These are phyloP conservation scores for Bucorvus abyssinicus DNA, from an alignment of 2,797 vertebrate genomes.

Conservation along the genomic window DNA sequence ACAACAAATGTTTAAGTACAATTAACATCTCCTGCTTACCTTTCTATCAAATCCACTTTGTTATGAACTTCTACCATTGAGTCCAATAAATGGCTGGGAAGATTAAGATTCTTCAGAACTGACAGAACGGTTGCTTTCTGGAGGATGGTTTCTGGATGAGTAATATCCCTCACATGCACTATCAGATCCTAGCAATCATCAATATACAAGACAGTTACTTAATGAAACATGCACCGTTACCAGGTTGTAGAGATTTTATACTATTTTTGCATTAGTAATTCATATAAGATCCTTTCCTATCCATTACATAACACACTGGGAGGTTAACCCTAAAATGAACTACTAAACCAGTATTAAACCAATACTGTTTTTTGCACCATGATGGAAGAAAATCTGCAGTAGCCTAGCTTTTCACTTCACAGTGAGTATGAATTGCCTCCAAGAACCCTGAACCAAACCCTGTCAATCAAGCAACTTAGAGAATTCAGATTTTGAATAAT, in stretches of 20 bases:
- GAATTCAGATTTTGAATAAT: background rate
- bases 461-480: background rate
- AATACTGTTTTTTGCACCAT: background rate
- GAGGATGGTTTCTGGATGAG: conserved; percentile 87
- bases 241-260: background rate
- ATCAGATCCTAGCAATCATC: conserved; percentile 83
- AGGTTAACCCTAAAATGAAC: background rate
- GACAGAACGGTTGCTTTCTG: conserved; percentile 88
- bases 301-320: background rate
- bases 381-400: background rate
- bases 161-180: conserved; percentile 90
- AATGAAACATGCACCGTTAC: background rate
- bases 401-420: background rate
- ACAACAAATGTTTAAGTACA: background rate
- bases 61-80: conserved; percentile 92
- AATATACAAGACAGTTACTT: background rate
- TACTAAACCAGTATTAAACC: background rate
- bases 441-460: background rate
- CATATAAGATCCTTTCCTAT: background rate
- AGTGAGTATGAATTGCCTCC: background rate
- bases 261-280: background rate
- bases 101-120: conserved; percentile 81
- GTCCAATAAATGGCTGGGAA: conserved; percentile 82
- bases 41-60: conserved; percentile 87
- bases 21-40: conserved; percentile 73